Evolutionary conservation across 2,888 invertebrate species (phyloP).

Genomic region (Dyspetes luteomarginatus): DNA sequence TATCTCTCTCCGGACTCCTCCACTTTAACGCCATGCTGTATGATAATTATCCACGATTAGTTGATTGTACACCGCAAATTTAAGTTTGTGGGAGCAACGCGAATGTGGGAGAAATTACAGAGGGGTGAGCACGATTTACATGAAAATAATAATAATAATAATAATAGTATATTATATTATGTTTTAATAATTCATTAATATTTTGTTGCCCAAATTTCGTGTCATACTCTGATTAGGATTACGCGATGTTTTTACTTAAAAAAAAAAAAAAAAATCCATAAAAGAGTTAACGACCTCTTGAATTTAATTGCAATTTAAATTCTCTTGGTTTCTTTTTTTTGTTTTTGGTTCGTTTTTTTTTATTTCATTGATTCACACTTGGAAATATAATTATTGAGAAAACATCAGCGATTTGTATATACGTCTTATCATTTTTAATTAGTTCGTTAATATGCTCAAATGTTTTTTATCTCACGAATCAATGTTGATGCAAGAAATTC

Average conservation of each 20-base stretch:
- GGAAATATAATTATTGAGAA: constrained; percentile 22
- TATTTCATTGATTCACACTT: constrained; percentile 6
- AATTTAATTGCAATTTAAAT: neutral
- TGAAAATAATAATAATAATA: neutral
- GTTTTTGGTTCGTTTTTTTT: neutral
- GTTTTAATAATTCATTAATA: too few species aligned
- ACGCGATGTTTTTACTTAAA: neutral
- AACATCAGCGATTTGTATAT: constrained; percentile 14
- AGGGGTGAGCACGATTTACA: neutral
- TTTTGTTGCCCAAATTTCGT: too few species aligned
- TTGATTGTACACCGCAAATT: constrained; percentile 29
- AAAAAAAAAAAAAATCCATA: too few species aligned
- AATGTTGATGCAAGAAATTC: constrained; percentile 19
- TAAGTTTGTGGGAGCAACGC: constrained; percentile 2
- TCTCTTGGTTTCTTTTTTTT: neutral
- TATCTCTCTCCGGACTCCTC: constrained; percentile 19
- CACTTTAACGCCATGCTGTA: constrained; percentile 27
- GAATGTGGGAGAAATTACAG: neutral
- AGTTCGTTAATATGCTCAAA: neutral
- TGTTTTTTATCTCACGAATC: constrained; percentile 11
- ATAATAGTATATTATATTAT: too few species aligned
- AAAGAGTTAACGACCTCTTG: neutral
- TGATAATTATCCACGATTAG: constrained; percentile 32
- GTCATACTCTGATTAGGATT: too few species aligned
- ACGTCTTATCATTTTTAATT: constrained; percentile 33